Percentiles rank a stretch among this genome's conserved stretches.
Evolutionary conservation across 2,113 vertebrate species (phyloP).

Genomic region (Phoxinus phoxinus): DNA sequence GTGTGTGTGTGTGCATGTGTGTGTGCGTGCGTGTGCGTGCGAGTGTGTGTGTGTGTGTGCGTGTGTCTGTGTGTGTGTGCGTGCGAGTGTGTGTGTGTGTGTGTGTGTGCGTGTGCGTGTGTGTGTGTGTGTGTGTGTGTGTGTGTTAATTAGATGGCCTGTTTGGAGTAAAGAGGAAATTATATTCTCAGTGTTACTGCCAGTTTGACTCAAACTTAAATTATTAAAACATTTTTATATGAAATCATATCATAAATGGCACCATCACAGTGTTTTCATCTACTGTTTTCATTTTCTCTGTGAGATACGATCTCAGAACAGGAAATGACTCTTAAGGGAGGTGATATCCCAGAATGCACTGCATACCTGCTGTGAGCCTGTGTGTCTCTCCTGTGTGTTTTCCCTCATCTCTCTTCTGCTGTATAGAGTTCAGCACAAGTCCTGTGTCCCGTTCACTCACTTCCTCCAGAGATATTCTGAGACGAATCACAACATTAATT

Average conservation of each 20-base stretch:
- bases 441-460: not conserved
- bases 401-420: not conserved
- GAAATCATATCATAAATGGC: slow-evolving; percentile 15
- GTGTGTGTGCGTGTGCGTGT: not conserved
- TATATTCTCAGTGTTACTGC: not conserved
- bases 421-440: not conserved
- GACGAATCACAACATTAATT: not conserved
- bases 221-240: slow-evolving; percentile 6
- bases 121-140: slow-evolving; percentile 1
- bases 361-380: slow-evolving; percentile 27
- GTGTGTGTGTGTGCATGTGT: not conserved
- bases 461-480: not conserved
- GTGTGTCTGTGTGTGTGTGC: too few relatives aligned
- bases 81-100: not conserved
- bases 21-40: not conserved
- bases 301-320: slow-evolving; percentile 23
- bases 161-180: slow-evolving; percentile 25
- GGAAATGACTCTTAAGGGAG: slow-evolving; percentile 25
- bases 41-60: too few relatives aligned
- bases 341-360: slow-evolving; percentile 40
- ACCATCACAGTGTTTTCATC: slow-evolving; percentile 53
- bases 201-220: not conserved
- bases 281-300: not conserved
- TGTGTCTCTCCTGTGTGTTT: not conserved
- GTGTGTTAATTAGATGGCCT: slow-evolving; percentile 79